Conservation (phyloP, 2,797 vertebrate genomes). For the Chloroceryle inda region DNA sequence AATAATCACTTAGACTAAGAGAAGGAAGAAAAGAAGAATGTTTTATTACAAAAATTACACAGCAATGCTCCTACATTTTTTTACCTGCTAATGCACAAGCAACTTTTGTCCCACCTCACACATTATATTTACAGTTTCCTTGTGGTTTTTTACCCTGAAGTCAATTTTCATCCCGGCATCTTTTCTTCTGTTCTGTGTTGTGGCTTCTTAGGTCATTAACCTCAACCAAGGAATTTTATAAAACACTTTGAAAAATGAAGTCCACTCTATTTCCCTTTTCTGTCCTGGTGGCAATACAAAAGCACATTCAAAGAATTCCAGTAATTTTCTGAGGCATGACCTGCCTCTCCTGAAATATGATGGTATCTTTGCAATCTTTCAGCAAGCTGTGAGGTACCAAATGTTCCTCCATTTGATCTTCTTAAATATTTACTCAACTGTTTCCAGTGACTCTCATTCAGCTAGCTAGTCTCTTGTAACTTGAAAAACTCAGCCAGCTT, state of each 20-base stretch:
- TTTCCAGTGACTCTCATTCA: conserved; percentile 62
- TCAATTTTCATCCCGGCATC: conserved; percentile 66
- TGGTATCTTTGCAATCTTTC: conserved; percentile 53
- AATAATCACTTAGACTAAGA: background rate
- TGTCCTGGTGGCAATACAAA: conserved; percentile 40
- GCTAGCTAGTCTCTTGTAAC: conserved; percentile 60
- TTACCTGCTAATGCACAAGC: background rate
- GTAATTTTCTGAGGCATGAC: conserved; percentile 62
- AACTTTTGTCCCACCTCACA: conserved; percentile 25
- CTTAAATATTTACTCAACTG: conserved; percentile 73
- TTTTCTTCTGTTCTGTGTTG: conserved; percentile 61
- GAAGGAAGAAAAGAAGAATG: background rate
- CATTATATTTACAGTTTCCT: conserved; percentile 64
- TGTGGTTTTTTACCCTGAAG: conserved; percentile 58
- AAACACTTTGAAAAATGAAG: conserved; percentile 64
- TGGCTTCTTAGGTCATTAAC: conserved; percentile 66
- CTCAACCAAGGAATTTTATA: conserved; percentile 52
- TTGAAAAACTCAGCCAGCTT: conserved; percentile 26
- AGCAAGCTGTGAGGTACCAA: conserved; percentile 56
- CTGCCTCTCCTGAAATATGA: conserved; percentile 54
- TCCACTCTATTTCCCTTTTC: conserved; percentile 47
- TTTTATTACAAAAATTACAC: background rate
- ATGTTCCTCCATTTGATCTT: conserved; percentile 62
- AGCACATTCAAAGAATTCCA: conserved; percentile 62
- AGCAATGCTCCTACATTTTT: background rate